These are phyloP conservation scores for Anthrax anthrax DNA, from an alignment of 2,888 invertebrate genomes.

Conservation along the genomic window DNA sequence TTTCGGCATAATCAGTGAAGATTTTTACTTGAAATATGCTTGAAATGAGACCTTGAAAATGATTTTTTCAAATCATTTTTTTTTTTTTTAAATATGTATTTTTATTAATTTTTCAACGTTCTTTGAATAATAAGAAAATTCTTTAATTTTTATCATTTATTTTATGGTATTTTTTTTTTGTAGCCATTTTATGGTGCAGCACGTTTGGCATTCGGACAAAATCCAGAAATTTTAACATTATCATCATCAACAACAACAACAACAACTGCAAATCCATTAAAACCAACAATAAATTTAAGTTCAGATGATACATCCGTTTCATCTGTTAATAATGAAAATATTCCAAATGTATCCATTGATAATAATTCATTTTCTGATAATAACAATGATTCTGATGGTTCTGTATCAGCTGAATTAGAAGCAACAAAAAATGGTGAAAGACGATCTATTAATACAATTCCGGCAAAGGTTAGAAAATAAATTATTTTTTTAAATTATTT, in stretches of 20 bases:
- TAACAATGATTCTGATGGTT: conserved; percentile 20
- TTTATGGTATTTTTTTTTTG: conserved; percentile 8
- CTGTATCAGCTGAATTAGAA: conserved; percentile 21
- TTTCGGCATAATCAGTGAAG: too few species aligned
- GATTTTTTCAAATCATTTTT: conserved; percentile 1
- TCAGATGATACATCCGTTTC: conserved; percentile 23
- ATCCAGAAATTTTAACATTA: conserved; percentile 36
- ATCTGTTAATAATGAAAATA: conserved; percentile 22
- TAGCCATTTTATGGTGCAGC: conserved; percentile 49
- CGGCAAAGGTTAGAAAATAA: conserved; percentile 24
- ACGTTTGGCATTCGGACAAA: conserved; percentile 37
- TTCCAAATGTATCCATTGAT: conserved; percentile 25
- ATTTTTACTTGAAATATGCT: too few species aligned
- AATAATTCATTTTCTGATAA: conserved; percentile 37
- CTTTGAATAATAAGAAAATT: neutral
- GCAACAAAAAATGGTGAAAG: conserved; percentile 24
- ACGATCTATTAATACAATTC: conserved; percentile 22
- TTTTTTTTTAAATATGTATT: too few species aligned
- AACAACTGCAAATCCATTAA: conserved; percentile 10
- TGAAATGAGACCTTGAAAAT: neutral
- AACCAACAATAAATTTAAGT: conserved; percentile 34
- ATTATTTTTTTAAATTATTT: neutral
- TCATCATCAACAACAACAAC: conserved; percentile 19
- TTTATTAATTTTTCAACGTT: neutral
- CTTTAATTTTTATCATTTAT: neutral